These are phyloP conservation scores for Tachypleus tridentatus DNA, from an alignment of 1,140 invertebrate genomes.

Conservation along the genomic window DNA sequence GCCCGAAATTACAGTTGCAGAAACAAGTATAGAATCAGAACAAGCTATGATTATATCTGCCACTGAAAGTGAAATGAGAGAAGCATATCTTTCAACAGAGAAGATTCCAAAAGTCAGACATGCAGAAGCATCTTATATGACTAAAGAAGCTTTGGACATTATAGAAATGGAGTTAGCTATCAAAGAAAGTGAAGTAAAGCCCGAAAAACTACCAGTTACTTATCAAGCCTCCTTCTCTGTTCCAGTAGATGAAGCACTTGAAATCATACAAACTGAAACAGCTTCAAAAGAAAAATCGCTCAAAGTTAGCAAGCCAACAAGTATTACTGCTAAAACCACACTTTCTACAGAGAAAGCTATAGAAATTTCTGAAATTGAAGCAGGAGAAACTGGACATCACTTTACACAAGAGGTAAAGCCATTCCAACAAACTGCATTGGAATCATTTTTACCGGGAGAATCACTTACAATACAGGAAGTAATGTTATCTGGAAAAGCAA, in stretches of 20 bases:
- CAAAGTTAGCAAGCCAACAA: background rate
- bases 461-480: background rate
- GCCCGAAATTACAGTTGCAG: constrained; percentile 8
- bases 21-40: background rate
- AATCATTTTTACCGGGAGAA: background rate
- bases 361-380: constrained; percentile 17
- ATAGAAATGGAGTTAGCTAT: too few relatives aligned
- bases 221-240: constrained; percentile 8
- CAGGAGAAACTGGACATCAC: constrained; percentile 18
- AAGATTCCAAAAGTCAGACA: too few relatives aligned
- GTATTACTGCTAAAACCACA: background rate
- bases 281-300: constrained; percentile 1
- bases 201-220: constrained; percentile 9
- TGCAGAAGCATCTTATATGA: too few relatives aligned
- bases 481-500: background rate
- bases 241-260: constrained; percentile 15
- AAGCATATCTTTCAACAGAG: too few relatives aligned
- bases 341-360: constrained; percentile 17
- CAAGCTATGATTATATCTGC: background rate
- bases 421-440: background rate
- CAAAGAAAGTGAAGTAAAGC: constrained; percentile 20
- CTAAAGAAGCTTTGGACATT: too few relatives aligned
- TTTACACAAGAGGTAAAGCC: constrained; percentile 11
- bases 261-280: constrained; percentile 18
- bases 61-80: background rate